These are phyloP conservation scores for Naja naja DNA, from an alignment of 2,113 vertebrate species.

Conservation along the genomic window DNA sequence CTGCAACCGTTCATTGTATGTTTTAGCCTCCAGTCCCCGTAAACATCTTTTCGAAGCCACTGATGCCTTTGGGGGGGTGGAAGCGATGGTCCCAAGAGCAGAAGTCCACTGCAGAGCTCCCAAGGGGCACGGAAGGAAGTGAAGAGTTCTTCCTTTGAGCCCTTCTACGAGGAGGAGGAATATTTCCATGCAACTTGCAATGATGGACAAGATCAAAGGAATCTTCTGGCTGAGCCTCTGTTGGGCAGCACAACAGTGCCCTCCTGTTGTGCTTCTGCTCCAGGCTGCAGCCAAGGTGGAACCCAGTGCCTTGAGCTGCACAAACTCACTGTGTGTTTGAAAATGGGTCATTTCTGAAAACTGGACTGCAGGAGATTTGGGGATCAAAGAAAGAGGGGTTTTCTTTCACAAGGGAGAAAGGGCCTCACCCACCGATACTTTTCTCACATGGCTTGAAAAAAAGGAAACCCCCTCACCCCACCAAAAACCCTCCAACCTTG, in stretches of 20 bases:
- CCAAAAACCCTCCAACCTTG: neutral
- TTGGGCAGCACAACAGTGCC: neutral
- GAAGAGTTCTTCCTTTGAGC: no score
- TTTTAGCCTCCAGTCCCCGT: no score
- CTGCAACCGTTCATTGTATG: no score
- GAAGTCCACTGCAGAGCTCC: no score
- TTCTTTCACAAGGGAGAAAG: neutral
- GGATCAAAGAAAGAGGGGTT: neutral
- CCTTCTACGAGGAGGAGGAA: neutral
- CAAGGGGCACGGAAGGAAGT: no score
- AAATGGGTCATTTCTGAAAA: neutral
- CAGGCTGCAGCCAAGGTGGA: neutral
- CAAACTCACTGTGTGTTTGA: neutral
- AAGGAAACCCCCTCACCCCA: rapidly evolving
- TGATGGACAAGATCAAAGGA: neutral
- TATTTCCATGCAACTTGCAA: neutral
- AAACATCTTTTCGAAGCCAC: neutral
- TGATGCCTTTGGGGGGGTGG: neutral
- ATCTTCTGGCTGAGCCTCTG: neutral
- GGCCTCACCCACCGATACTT: neutral
- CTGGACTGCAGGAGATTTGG: neutral
- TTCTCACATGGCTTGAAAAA: neutral
- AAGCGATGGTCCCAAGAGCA: neutral
- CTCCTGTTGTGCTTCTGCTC: neutral
- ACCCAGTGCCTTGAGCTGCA: neutral